Base-by-base conservation (phyloP, 2,888 invertebrate genomes). In the Spialia ferax region DNA sequence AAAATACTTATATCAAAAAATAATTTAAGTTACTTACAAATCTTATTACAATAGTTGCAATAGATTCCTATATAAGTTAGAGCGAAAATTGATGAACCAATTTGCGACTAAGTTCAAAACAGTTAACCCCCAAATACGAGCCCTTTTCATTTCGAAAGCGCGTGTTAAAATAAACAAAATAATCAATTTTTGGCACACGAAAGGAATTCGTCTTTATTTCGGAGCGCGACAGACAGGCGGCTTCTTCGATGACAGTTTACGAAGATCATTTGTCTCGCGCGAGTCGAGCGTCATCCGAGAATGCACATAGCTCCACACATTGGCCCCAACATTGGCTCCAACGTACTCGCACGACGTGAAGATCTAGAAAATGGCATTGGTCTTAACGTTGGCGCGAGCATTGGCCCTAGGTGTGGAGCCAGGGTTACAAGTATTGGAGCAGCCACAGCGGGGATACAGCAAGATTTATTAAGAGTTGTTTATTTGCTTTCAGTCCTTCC, bases 141-240 rank as follows among this genome's bases (percentile, higher is more conserved):
- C 32, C 38, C 32, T 54, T 64, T 67, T 64, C 15, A 65, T 55
- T 55, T 57, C 54, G 55, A 65, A 65, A 63, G 68, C 62, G 61
- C 68, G 60, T 69, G 56, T 63, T n/a, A 70, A 77, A 87, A 81
- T 75, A 83, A 80, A 82, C 78, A 82, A 81, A 81, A 79, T 79
- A 76, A 73, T 71, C 70, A 72, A 74, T 73, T 79, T 81, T 83
- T 83, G 82, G 82, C 83, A 83, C 79, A 74, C 75, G 78, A 70
- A 74, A 63, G 82, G 81, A 83, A 81, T 83, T 74, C 74, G 71
- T 77, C 78, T 82, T 81, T 82, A 83, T 82, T 82, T 82, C 77
- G 64, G 79, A 77, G 71, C 70, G 56, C 73, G 59, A 70, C 69
- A 74, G 76, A 72, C 73, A 67, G 70, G 57, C 70, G 73, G 59